Percentiles rank a stretch among this genome's conserved stretches.
Conservation (phyloP, 2,113 vertebrate species). For the Myotis yumanensis region DNA sequence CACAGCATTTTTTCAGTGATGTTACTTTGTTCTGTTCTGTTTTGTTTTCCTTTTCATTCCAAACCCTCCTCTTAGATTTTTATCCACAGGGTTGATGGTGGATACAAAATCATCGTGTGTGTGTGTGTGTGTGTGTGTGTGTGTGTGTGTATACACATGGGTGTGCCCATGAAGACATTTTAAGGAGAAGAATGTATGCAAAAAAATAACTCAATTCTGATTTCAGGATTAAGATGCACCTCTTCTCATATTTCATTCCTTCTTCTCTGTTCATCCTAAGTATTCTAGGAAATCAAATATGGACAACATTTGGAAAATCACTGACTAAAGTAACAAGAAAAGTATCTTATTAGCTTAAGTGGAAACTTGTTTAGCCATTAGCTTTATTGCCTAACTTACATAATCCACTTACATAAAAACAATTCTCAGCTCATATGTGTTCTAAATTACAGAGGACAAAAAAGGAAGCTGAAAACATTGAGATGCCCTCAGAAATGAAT, state of each 20-base stretch:
- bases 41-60: background rate
- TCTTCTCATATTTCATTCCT: background rate
- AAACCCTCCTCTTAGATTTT: background rate
- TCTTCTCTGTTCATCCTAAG: background rate
- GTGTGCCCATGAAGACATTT: background rate
- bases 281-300: constrained; percentile 9
- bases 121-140: background rate
- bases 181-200: background rate
- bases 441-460: background rate
- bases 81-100: background rate
- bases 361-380: background rate
- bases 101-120: background rate
- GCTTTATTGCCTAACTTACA: background rate
- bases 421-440: background rate
- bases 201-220: background rate
- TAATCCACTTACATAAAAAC: background rate
- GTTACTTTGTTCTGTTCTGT: background rate
- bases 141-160: background rate
- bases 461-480: background rate
- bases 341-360: background rate
- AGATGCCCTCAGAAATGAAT: background rate
- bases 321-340: background rate
- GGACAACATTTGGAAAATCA: background rate
- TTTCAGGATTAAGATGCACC: background rate
- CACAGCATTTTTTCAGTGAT: background rate